Conservation (phyloP, 2,113 vertebrate genomes). For the mouse (Mus musculus) region DNA sequence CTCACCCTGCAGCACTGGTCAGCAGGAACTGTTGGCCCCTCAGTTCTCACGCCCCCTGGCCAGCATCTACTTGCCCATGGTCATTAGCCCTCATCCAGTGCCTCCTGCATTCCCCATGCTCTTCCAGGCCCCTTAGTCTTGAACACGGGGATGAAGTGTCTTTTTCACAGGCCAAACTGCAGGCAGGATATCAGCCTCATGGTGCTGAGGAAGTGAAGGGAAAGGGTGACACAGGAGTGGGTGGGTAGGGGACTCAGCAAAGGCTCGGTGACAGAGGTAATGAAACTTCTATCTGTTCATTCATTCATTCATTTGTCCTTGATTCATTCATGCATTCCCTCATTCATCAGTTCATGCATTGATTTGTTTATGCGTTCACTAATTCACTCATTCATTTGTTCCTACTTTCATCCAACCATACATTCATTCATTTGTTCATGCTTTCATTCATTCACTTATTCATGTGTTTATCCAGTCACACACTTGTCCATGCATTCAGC, state of each 20-base stretch:
- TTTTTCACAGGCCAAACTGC: too few species aligned
- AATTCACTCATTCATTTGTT: background rate
- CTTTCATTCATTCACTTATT: too few species aligned
- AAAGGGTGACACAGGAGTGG: background rate
- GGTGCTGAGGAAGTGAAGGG: background rate
- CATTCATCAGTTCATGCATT: background rate
- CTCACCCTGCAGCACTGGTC: background rate
- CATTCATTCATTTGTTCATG: background rate
- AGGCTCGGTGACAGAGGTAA: background rate
- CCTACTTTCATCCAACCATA: too few species aligned
- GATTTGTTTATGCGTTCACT: background rate
- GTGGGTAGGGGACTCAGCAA: background rate
- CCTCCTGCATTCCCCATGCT: background rate
- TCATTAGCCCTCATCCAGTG: rapidly evolving
- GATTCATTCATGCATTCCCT: background rate
- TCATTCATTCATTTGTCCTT: background rate
- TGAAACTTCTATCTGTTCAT: background rate
- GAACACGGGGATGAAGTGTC: rapidly evolving
- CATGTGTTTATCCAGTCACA: background rate
- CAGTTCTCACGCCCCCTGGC: rapidly evolving
- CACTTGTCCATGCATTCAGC: background rate
- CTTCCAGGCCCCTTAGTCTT: background rate
- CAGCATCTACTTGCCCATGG: rapidly evolving
- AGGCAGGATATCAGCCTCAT: too few species aligned
- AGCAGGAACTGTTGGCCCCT: rapidly evolving